Percentiles rank a stretch among this genome's conserved stretches.
These are phyloP conservation scores for Nannobrachium achirus DNA, from an alignment of 2,113 vertebrate species.

Conservation along the genomic window DNA sequence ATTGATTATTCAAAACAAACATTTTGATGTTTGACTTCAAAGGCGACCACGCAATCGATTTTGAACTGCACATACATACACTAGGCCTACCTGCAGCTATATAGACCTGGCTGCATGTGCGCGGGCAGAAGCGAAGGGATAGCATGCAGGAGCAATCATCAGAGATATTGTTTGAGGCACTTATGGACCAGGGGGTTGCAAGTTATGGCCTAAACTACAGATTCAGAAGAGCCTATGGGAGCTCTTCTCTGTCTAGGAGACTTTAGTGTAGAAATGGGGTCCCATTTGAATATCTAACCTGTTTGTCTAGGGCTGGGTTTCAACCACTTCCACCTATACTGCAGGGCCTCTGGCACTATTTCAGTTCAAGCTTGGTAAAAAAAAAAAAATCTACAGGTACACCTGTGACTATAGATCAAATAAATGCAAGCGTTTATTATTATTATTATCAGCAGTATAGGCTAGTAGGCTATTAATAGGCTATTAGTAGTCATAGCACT, in stretches of 20 bases:
- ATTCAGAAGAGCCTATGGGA: constrained; percentile 38
- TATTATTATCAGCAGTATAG: background rate
- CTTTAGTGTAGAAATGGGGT: constrained; percentile 28
- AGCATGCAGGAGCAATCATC: constrained; percentile 18
- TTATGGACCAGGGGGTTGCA: constrained; percentile 52
- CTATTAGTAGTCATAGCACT: too few species aligned
- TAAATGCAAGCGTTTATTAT: constrained; percentile 2
- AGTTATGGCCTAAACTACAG: constrained; percentile 32
- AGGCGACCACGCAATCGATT: constrained; percentile 45
- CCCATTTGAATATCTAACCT: constrained; percentile 58
- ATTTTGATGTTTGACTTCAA: constrained; percentile 67
- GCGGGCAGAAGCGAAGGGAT: constrained; percentile 57
- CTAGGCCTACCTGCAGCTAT: constrained; percentile 58
- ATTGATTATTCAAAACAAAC: constrained; percentile 65
- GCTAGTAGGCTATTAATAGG: too few species aligned
- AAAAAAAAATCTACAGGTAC: constrained; percentile 7
- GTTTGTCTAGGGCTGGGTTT: constrained; percentile 64
- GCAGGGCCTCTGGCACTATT: constrained; percentile 53
- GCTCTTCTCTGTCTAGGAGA: constrained; percentile 35
- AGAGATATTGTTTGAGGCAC: constrained; percentile 65
- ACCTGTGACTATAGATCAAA: constrained; percentile 18
- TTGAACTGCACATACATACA: constrained; percentile 44
- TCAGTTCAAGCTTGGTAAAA: constrained; percentile 37
- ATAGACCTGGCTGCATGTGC: constrained; percentile 36
- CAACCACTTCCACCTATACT: constrained; percentile 53